Conservation (phyloP, 2,797 vertebrate genomes). For the Arctocebus calabarensis region DNA sequence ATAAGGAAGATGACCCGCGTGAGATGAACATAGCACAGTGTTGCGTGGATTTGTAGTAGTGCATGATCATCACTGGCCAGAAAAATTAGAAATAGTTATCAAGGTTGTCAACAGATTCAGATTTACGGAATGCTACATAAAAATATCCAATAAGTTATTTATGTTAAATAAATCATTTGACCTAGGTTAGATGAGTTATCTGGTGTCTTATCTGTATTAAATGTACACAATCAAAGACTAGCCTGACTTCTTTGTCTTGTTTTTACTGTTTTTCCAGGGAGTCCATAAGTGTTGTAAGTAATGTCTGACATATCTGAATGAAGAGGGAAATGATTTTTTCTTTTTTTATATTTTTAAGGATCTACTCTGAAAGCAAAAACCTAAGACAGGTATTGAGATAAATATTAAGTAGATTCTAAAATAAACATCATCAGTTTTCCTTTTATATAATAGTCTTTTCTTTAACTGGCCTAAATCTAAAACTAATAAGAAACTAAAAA, state of each 20-base stretch:
- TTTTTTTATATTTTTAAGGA: neutral
- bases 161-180: conserved; percentile 5
- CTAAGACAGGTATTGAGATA: neutral
- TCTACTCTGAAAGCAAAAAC: neutral
- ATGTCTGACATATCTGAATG: neutral
- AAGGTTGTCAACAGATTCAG: neutral
- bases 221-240: neutral
- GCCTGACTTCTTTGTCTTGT: neutral
- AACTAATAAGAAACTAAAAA: neutral
- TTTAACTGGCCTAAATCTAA: neutral
- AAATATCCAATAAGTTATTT: neutral
- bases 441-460: neutral
- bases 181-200: neutral
- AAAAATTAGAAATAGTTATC: neutral
- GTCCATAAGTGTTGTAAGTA: neutral
- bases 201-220: neutral
- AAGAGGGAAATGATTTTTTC: neutral
- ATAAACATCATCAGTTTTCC: neutral
- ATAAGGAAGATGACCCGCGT: neutral
- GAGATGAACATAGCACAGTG: neutral
- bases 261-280: neutral
- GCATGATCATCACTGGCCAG: neutral
- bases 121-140: neutral
- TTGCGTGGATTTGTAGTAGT: neutral
- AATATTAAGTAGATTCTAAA: neutral